A percentile compares a stretch with the other conserved stretches of the same genome.
phyloP scores from a whole-genome alignment of 2,797 vertebrate species.

The Diplodus puntazzo region DNA sequence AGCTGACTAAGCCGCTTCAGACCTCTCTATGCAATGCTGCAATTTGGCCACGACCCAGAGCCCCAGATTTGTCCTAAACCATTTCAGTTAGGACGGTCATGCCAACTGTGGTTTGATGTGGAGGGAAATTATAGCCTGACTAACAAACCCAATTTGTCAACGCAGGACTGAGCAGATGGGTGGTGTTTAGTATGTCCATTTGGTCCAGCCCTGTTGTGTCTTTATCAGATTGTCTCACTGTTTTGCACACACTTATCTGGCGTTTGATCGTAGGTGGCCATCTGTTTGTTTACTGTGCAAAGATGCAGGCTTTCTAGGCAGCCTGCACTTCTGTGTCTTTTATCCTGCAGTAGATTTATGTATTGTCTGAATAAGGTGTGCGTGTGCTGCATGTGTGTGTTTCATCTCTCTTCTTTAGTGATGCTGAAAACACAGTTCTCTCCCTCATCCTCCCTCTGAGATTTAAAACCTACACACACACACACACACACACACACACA shows the following conservation, averaged over 20 bases:
- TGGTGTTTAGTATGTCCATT: conserved; percentile 46
- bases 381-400: conserved; percentile 16
- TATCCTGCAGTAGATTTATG: conserved; percentile 38
- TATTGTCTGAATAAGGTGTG: conserved; percentile 2
- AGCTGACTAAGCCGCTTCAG: conserved; percentile 77
- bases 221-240: conserved; percentile 46
- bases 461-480: conserved; percentile 34
- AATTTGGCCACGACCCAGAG: conserved; percentile 72
- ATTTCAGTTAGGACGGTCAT: conserved; percentile 48
- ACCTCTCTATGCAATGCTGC: conserved; percentile 56
- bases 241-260: conserved; percentile 35
- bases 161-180: conserved; percentile 62
- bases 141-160: conserved; percentile 69
- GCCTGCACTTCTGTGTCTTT: conserved; percentile 21
- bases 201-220: conserved; percentile 23
- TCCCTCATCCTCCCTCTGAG: conserved; percentile 23
- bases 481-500: conserved; percentile 11
- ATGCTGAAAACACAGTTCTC: conserved; percentile 43
- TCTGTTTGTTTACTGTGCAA: conserved; percentile 52
- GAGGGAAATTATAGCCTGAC: conserved; percentile 57
- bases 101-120: conserved; percentile 61
- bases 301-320: conserved; percentile 36
- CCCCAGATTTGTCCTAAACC: conserved; percentile 70
- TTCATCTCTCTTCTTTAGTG: conserved; percentile 36
- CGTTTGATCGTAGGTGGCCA: conserved; percentile 30